Conservation (phyloP, 2,797 vertebrate genomes). For the Amazona finschi region DNA sequence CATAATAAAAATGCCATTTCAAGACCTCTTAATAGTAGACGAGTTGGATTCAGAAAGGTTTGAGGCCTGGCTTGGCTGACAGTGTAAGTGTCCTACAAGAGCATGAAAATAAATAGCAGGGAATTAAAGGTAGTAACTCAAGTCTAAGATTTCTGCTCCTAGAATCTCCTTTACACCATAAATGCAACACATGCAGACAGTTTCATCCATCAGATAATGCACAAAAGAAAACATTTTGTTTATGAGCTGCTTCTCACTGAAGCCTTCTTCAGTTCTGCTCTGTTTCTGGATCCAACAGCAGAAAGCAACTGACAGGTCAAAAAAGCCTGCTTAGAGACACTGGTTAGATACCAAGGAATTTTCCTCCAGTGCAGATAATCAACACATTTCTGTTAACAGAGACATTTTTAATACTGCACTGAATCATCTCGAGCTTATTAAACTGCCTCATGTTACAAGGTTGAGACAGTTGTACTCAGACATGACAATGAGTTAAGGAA, state of each 20-base stretch:
- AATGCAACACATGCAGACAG: neutral
- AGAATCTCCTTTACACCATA: neutral
- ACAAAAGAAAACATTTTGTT: neutral
- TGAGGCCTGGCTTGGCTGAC: neutral
- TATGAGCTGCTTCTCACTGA: neutral
- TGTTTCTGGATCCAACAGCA: neutral
- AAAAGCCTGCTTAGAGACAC: neutral
- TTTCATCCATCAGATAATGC: neutral
- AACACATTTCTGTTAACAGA: neutral
- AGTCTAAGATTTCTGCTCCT: neutral
- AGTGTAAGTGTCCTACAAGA: neutral
- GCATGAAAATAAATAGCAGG: neutral
- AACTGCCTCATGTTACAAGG: neutral
- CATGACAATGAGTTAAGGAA: neutral
- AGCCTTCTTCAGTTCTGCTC: neutral
- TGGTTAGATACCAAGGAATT: neutral
- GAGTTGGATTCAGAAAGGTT: neutral
- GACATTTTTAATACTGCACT: neutral
- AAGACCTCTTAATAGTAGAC: neutral
- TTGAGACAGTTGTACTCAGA: conserved; percentile 2
- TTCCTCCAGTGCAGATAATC: neutral
- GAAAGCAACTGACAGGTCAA: neutral
- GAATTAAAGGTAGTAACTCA: neutral
- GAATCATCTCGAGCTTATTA: neutral
- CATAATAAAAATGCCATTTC: neutral